phyloP scores from a whole-genome alignment of 2,888 invertebrate species.

The Cataglyphis albicans region DNA sequence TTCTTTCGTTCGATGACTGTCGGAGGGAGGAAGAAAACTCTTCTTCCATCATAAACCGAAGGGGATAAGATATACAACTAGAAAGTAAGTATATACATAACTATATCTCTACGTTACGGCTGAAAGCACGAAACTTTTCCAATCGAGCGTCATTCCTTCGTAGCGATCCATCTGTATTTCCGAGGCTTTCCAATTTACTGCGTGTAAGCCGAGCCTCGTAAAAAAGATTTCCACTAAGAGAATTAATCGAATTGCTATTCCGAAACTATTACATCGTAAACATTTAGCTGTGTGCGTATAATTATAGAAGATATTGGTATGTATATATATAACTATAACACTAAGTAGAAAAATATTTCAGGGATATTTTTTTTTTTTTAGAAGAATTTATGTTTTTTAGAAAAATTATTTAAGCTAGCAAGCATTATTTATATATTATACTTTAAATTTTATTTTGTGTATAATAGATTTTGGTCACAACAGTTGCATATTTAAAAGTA shows the following conservation, averaged over 20 bases:
- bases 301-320: not conserved
- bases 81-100: slow-evolving; percentile 40
- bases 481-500: not conserved
- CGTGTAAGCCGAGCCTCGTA: slow-evolving; percentile 7
- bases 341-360: not conserved
- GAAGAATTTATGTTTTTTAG: not conserved
- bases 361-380: not conserved
- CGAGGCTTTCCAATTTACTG: slow-evolving; percentile 7
- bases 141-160: slow-evolving; percentile 27
- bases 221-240: slow-evolving; percentile 6
- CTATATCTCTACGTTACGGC: slow-evolving; percentile 40
- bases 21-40: not conserved
- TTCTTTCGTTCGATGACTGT: not conserved
- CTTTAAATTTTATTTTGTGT: not conserved
- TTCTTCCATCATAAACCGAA: slow-evolving; percentile 24
- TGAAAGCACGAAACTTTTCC: slow-evolving; percentile 32
- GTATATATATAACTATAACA: not conserved
- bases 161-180: slow-evolving; percentile 9
- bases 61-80: slow-evolving; percentile 25
- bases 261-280: not conserved
- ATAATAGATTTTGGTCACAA: not conserved
- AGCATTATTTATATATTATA: not conserved
- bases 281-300: not conserved
- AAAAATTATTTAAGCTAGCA: not conserved
- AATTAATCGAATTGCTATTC: slow-evolving; percentile 27